Evolutionary conservation across 2,888 invertebrate species (phyloP).

Genomic region (Oligia latruncula): DNA sequence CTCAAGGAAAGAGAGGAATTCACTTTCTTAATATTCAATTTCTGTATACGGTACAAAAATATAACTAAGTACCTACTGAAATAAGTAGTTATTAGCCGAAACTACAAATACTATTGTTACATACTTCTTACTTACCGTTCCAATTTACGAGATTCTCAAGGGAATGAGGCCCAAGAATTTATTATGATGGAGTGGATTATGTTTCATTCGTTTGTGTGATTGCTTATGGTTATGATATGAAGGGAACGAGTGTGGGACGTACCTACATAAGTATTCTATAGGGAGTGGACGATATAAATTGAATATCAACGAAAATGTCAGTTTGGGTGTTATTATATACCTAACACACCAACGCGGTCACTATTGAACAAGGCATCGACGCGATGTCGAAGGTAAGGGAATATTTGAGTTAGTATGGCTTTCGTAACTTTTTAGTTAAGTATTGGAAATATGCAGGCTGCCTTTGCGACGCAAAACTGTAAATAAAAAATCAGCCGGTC

Average conservation of each 20-base stretch:
- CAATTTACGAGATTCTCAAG: conserved; percentile 19
- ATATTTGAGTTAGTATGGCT: neutral
- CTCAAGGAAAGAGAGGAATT: neutral
- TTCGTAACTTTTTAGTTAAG: neutral
- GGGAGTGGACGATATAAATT: conserved; percentile 7
- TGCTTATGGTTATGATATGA: conserved; percentile 17
- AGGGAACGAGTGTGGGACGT: neutral
- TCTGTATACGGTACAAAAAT: neutral
- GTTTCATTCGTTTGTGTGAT: conserved; percentile 14
- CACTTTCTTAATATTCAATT: neutral
- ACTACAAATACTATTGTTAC: conserved; percentile 13
- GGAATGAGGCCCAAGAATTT: conserved; percentile 16
- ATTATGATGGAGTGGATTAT: neutral
- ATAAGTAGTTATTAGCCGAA: neutral
- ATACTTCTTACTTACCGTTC: neutral
- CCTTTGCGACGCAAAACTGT: too few relatives aligned
- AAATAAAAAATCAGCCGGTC: too few relatives aligned
- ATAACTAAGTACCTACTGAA: neutral
- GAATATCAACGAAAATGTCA: conserved; percentile 9
- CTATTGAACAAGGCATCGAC: neutral
- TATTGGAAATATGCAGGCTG: too few relatives aligned
- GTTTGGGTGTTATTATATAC: neutral
- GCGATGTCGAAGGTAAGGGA: neutral
- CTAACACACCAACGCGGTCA: neutral
- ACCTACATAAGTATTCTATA: neutral